Base-by-base conservation (phyloP, 2,113 vertebrate genomes). In the Herpailurus yagouaroundi region DNA sequence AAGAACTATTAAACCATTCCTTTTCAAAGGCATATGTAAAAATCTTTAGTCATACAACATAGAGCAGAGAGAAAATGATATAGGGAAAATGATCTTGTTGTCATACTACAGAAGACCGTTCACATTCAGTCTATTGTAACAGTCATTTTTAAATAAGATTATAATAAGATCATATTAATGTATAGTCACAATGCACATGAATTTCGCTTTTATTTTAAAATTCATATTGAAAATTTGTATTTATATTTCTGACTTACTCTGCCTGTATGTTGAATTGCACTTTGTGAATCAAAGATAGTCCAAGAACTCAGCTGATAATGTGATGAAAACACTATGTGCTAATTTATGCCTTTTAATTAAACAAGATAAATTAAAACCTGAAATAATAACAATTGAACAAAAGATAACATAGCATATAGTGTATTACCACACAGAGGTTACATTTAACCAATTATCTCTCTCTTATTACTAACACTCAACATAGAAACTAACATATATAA, bases 261-360 rank as follows among this genome's bases (percentile, higher is more conserved):
- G 89, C 60, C 52, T 80, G 13, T 4, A 52, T 27, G 10, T 31
- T 94, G 33, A 91, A 84, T 29, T 79, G 21, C 15, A 90, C 29
- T 87, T 91, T 82, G 19, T 82, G 52, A 92, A 89, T 96, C 52
- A 89, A 79, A 96, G 38, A 83, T 36, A 97, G 94, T 71, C 80
- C 57, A 92, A 84, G 57, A 69, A 84, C 0, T 71, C 36, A 74
- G 60, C 15, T 76, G 76, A 91, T 60, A 91, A 88, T 73, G 85
- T 94, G 74, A 96, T 86, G 69, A 11, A 97, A 94, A 90, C 68
- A 87, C 80, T 57, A 76, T 73, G 29, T 92, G 84, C 23, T 97
- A 90, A 92, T 89, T 82, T 96, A 89, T 83, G 55, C 55, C n/a
- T 92, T 89, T 94, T 96, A 79, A 86, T 86, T 94, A 89, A 96